Evolutionary conservation across 2,888 invertebrate genomes (phyloP), one percentile per base, ranked within the genome.

Genomic region (Temnothorax unifasciatus): DNA sequence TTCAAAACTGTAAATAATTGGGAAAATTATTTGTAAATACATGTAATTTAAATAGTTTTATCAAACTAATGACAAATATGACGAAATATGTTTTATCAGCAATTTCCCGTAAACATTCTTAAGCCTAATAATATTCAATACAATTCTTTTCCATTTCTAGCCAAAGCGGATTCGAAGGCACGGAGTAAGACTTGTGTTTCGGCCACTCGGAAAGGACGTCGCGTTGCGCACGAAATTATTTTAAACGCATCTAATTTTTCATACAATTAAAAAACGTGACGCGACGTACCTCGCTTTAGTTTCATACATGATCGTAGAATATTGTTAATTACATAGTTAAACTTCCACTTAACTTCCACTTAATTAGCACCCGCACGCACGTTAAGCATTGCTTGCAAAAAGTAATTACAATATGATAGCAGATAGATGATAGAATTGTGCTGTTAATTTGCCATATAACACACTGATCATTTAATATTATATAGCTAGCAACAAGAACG

Each of bases 151-250:
- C 85, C 77, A 85, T 90, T 90, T 91, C 85, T 92, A 95, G 95
- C 94, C 94, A 90, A 93, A 94, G 92, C 92, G 95, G 93, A 95
- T 93, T 89, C 94, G 95, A 92, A 94, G 94, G 90, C 89, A 89
- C 89, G 90, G 91, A 92, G 94, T 94, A 94, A 94, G 94, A 92
- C 68, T 90, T 87, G 82, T 88, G 81, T 88, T 87, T 87, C 84
- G 88, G 77, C 86, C 86, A 86, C 73, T 83, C 83, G 86, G 84
- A 75, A 52, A 69, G 76, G 85, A 89, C 85, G 86, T 88, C 89
- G 88, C 83, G 76, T 90, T 84, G 75, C 59, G 15, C 1, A 38
- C 29, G 0, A 57, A 76, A 81, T 54, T 13, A 11, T 52, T 54
- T 68, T 63, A 25, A 11, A 74, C 6, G n/a, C 5, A 59, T 54